These are phyloP conservation scores for Drosophila multiciliata DNA, from an alignment of 2,888 invertebrate species.

Conservation along the genomic window DNA sequence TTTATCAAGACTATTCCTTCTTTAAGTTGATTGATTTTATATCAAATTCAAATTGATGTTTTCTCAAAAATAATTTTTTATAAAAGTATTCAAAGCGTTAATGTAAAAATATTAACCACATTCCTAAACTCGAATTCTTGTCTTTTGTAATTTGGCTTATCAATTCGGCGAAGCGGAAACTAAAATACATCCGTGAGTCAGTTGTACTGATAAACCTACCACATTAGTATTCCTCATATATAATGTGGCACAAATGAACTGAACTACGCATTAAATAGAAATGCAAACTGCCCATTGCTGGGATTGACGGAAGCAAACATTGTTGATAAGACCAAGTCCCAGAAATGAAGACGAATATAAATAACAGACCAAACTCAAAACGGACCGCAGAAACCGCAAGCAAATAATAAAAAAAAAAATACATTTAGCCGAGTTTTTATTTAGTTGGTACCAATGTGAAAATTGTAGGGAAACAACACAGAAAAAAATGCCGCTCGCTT, in stretches of 20 bases:
- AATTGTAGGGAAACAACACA: conserved; percentile 20
- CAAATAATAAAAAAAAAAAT: conserved; percentile 69
- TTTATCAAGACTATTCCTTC: neutral
- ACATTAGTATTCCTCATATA: conserved; percentile 25
- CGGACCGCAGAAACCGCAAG: conserved; percentile 51
- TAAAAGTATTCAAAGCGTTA: neutral
- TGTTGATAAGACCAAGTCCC: conserved; percentile 57
- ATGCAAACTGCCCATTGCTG: conserved; percentile 57
- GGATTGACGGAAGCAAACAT: conserved; percentile 70
- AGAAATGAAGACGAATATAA: conserved; percentile 23
- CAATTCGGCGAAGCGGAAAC: conserved; percentile 36
- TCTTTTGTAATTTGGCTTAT: conserved; percentile 32
- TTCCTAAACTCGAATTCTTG: conserved; percentile 5
- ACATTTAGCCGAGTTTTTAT: conserved; percentile 54
- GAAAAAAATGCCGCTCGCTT: neutral
- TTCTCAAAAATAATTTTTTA: neutral
- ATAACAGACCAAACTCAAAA: conserved; percentile 7
- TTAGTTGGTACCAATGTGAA: conserved; percentile 19
- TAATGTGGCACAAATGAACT: conserved; percentile 1
- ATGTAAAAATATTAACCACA: conserved; percentile 5
- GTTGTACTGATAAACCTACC: conserved; percentile 38
- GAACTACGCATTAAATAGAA: conserved; percentile 38
- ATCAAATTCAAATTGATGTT: too few relatives aligned
- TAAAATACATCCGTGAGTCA: conserved; percentile 29
- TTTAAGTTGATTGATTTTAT: neutral